Percentiles rank a stretch among this genome's conserved stretches.
Evolutionary conservation across 2,888 invertebrate genomes (phyloP).

Genomic region (Aradus depressus): DNA sequence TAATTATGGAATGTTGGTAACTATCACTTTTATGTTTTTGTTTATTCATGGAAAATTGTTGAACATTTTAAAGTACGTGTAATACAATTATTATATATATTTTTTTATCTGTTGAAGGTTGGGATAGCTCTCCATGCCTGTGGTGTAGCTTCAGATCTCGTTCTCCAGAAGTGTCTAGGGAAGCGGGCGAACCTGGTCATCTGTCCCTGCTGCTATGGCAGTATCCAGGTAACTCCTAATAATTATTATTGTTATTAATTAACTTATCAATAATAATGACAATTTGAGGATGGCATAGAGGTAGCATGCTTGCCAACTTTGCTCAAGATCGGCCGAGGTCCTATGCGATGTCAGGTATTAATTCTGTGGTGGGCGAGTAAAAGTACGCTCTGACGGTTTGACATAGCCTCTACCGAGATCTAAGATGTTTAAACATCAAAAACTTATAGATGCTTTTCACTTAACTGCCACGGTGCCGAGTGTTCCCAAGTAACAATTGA

Average conservation of each 20-base stretch:
- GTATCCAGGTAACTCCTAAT: slow-evolving; percentile 45
- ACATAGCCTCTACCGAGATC: too few species aligned
- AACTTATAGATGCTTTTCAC: too few species aligned
- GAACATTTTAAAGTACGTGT: slow-evolving; percentile 1
- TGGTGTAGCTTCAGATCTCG: slow-evolving; percentile 87
- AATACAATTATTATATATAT: slow-evolving; percentile 4
- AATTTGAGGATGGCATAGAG: neutral
- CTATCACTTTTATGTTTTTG: too few species aligned
- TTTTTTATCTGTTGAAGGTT: slow-evolving; percentile 47
- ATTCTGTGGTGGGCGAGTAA: too few species aligned
- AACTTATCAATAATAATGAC: neutral
- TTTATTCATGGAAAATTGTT: too few species aligned
- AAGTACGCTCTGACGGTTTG: too few species aligned
- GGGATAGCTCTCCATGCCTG: slow-evolving; percentile 88
- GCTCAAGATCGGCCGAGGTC: too few species aligned
- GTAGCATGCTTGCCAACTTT: too few species aligned
- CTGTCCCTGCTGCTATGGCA: slow-evolving; percentile 92
- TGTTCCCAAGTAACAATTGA: too few species aligned
- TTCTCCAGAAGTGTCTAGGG: slow-evolving; percentile 68
- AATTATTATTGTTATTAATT: neutral
- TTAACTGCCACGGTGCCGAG: too few species aligned
- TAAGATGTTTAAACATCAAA: too few species aligned
- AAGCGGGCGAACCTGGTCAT: slow-evolving; percentile 71
- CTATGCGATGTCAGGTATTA: too few species aligned
- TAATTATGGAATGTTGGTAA: neutral